A percentile compares a stretch with the other conserved stretches of the same genome.
These are phyloP conservation scores for Biston stratarius DNA, from an alignment of 2,888 invertebrate genomes.

Conservation along the genomic window DNA sequence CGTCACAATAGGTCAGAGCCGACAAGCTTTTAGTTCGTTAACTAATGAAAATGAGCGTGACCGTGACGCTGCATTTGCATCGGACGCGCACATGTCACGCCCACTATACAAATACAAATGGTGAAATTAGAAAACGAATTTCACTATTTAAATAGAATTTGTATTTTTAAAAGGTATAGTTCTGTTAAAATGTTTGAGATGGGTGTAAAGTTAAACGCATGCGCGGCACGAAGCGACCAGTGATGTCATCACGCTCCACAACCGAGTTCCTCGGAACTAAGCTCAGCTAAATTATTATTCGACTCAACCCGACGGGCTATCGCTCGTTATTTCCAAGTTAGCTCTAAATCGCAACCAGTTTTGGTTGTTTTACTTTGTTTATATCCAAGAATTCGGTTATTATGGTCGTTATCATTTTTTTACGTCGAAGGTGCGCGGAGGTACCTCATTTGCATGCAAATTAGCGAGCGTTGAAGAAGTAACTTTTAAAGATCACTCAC, in stretches of 20 bases:
- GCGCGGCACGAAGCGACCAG: conserved; percentile 55
- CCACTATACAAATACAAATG: conserved; percentile 45
- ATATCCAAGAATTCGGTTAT: conserved; percentile 49
- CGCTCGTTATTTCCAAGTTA: conserved; percentile 65
- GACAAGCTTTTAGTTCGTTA: conserved; percentile 62
- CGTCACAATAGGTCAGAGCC: conserved; percentile 49
- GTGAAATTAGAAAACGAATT: conserved; percentile 43
- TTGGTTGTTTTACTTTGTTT: conserved; percentile 62
- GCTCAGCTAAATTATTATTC: conserved; percentile 76
- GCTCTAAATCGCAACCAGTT: conserved; percentile 72
- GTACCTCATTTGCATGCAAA: conserved; percentile 24
- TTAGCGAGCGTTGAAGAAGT: conserved; percentile 18
- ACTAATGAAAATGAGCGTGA: conserved; percentile 76
- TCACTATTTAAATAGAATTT: conserved; percentile 29
- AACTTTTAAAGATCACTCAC: conserved; percentile 36
- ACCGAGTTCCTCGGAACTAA: conserved; percentile 79
- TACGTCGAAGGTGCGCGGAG: conserved; percentile 8
- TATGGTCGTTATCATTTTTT: conserved; percentile 40
- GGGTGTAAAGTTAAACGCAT: conserved; percentile 72
- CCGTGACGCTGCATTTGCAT: conserved; percentile 55
- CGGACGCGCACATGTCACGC: conserved; percentile 55
- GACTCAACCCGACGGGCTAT: conserved; percentile 62
- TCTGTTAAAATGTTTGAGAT: conserved; percentile 44
- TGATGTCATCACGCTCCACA: conserved; percentile 79
- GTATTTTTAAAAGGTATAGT: conserved; percentile 32